Conservation (phyloP, 1,140 invertebrate genomes). For the Drosophila ogumai region DNA sequence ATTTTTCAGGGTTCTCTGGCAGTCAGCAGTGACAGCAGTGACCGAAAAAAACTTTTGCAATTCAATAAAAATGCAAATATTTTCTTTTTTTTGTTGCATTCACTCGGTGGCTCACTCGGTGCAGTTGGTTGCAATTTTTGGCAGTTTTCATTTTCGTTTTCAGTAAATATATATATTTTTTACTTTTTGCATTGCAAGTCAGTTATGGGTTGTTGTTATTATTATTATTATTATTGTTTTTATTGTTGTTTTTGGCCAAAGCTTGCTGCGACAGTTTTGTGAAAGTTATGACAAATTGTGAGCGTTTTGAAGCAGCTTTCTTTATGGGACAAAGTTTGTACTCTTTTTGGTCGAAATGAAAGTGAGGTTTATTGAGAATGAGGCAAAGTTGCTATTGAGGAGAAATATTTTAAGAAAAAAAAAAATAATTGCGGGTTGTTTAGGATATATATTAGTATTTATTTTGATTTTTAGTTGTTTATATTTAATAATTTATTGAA, state of each 20-base stretch:
- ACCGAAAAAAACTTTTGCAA: slow-evolving; percentile 77
- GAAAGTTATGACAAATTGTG: slow-evolving; percentile 64
- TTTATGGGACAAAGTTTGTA: slow-evolving; percentile 42
- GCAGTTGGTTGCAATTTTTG: slow-evolving; percentile 71
- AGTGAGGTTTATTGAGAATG: not conserved
- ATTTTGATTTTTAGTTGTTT: not conserved
- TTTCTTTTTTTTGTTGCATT: slow-evolving; percentile 28
- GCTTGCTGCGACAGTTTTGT: slow-evolving; percentile 56
- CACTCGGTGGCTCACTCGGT: slow-evolving; percentile 25
- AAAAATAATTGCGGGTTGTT: not conserved
- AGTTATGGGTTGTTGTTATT: slow-evolving; percentile 31
- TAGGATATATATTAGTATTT: not conserved
- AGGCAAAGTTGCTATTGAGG: not conserved
- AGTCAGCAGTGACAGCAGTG: slow-evolving; percentile 59
- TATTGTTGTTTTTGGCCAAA: slow-evolving; percentile 33
- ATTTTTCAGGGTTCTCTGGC: slow-evolving; percentile 9
- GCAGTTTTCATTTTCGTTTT: slow-evolving; percentile 64
- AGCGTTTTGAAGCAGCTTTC: slow-evolving; percentile 39
- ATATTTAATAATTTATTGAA: not conserved
- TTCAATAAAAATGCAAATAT: slow-evolving; percentile 82
- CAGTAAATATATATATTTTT: slow-evolving; percentile 18
- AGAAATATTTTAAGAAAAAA: not conserved
- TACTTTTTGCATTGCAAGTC: slow-evolving; percentile 16
- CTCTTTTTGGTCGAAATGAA: slow-evolving; percentile 34
- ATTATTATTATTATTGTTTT: slow-evolving; percentile 33